phyloP scores from a whole-genome alignment of 2,113 vertebrate species.

The Arizona elegans region DNA sequence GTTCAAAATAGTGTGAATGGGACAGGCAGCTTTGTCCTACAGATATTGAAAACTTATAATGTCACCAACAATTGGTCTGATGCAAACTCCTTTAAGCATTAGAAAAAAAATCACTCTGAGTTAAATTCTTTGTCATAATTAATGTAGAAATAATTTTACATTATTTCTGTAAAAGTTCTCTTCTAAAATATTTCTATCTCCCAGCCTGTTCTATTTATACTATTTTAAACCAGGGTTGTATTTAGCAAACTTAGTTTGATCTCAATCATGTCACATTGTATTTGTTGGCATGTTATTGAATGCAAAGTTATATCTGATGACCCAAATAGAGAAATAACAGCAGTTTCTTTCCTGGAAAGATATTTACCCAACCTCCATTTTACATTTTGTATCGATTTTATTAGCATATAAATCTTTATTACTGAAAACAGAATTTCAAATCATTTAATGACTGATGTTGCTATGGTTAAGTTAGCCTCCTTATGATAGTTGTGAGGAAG shows the following conservation, averaged over 20 bases:
- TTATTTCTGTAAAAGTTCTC: slow-evolving; percentile 27
- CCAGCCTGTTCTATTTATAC: neutral
- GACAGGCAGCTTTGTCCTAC: neutral
- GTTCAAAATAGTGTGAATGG: neutral
- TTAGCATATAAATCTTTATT: slow-evolving; percentile 5
- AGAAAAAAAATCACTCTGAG: slow-evolving; percentile 39
- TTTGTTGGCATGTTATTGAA: neutral
- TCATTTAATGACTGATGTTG: slow-evolving; percentile 5
- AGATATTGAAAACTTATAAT: slow-evolving; percentile 36
- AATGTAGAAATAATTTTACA: no score
- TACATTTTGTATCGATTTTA: neutral
- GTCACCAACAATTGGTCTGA: slow-evolving; percentile 42
- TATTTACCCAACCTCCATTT: slow-evolving; percentile 10
- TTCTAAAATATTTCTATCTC: slow-evolving; percentile 1
- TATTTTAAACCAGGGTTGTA: slow-evolving; percentile 1
- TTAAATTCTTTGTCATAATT: slow-evolving; percentile 24
- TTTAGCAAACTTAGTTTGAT: neutral
- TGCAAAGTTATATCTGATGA: neutral
- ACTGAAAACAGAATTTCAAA: slow-evolving; percentile 11
- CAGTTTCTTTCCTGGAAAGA: neutral
- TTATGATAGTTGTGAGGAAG: neutral
- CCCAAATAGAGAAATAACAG: neutral
- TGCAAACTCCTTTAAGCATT: slow-evolving; percentile 37
- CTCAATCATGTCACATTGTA: neutral
- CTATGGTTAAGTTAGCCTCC: neutral